These are phyloP conservation scores for Pungitius pungitius DNA, from an alignment of 2,113 vertebrate genomes.

Conservation along the genomic window DNA sequence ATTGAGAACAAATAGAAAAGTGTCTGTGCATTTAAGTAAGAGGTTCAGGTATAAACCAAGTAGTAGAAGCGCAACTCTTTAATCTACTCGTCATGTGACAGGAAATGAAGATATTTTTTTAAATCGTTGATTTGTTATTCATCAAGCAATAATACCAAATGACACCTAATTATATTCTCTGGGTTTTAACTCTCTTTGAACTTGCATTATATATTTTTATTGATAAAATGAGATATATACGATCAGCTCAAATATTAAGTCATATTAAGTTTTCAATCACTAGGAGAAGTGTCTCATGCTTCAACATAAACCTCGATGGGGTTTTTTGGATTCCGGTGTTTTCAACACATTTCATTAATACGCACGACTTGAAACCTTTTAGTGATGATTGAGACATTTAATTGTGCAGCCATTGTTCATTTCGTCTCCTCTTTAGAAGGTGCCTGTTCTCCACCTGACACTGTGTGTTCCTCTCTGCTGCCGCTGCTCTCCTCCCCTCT, in stretches of 20 bases:
- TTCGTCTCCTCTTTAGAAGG: conserved; percentile 1
- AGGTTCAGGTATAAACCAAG: not conserved
- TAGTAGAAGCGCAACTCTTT: not conserved
- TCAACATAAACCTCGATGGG: not conserved
- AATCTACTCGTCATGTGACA: not conserved
- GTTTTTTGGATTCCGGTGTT: not conserved
- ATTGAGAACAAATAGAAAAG: not conserved
- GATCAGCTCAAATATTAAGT: not conserved
- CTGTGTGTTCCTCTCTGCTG: conserved; percentile 9
- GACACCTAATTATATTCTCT: not conserved
- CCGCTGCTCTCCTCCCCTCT: conserved; percentile 9
- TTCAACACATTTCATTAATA: not conserved
- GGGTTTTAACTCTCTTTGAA: not conserved
- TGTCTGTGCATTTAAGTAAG: not conserved
- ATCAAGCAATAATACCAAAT: not conserved
- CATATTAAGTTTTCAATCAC: not conserved
- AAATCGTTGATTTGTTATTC: not conserved
- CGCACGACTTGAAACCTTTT: not conserved
- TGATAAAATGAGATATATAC: too few relatives aligned
- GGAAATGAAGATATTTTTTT: not conserved
- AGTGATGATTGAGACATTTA: not conserved
- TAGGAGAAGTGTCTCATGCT: not conserved
- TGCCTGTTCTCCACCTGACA: not conserved
- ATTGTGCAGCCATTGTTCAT: conserved; percentile 36
- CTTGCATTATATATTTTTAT: not conserved